These are phyloP conservation scores for Megaceryle maxima DNA, from an alignment of 2,113 vertebrate species.

Conservation along the genomic window DNA sequence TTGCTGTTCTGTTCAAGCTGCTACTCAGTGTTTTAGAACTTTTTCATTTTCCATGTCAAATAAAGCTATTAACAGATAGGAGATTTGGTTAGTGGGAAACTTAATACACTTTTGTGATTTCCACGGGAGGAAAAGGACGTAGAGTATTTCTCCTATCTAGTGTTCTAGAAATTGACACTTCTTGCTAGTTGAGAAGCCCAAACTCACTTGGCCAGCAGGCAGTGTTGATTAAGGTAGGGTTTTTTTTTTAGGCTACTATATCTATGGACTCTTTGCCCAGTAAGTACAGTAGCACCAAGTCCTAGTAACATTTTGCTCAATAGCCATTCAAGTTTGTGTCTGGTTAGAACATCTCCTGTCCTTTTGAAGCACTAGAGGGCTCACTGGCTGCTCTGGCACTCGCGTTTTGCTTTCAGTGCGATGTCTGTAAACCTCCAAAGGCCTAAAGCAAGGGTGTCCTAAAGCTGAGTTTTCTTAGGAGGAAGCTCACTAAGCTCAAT, in stretches of 20 bases:
- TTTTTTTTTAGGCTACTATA: background rate
- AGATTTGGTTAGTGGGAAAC: background rate
- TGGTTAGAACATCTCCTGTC: background rate
- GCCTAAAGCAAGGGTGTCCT: background rate
- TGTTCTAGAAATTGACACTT: background rate
- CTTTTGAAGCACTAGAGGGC: background rate
- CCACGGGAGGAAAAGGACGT: rapidly evolving
- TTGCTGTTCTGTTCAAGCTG: background rate
- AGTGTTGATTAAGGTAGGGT: background rate
- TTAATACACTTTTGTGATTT: background rate
- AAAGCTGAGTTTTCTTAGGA: background rate
- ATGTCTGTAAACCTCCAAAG: background rate
- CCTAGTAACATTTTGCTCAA: background rate
- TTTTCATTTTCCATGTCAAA: background rate
- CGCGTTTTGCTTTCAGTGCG: background rate
- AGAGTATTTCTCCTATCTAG: background rate
- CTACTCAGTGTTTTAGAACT: background rate
- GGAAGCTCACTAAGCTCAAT: background rate
- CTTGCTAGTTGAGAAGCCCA: background rate
- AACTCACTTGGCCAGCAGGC: background rate
- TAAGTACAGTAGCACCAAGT: background rate
- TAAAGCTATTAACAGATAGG: background rate
- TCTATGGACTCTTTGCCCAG: background rate
- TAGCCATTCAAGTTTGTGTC: rapidly evolving
- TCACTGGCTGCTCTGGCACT: background rate